phyloP scores from a whole-genome alignment of 2,888 invertebrate species.

The Tetragnatha montana region DNA sequence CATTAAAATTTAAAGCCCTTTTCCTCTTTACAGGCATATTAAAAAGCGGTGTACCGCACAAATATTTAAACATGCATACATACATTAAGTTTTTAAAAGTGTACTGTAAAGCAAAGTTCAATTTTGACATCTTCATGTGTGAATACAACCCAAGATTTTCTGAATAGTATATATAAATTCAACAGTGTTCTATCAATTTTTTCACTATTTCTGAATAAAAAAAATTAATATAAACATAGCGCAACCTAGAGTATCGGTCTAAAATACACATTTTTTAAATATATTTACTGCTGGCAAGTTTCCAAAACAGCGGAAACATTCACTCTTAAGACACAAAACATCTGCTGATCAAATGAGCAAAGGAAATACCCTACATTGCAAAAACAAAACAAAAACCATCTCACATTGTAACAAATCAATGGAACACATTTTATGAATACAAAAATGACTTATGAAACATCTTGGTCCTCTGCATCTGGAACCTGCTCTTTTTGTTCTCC shows the following conservation, averaged over 20 bases:
- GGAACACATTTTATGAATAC: conserved; percentile 69
- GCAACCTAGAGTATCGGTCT: conserved; percentile 62
- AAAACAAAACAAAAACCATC: conserved; percentile 70
- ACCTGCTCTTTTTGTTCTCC: conserved; percentile 92
- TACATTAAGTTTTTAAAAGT: conserved; percentile 49
- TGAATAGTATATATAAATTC: conserved; percentile 40
- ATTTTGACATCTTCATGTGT: conserved; percentile 18
- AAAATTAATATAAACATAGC: conserved; percentile 56
- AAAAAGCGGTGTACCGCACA: conserved; percentile 61
- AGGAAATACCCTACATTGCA: conserved; percentile 71
- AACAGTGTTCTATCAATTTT: conserved; percentile 24
- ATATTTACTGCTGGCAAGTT: conserved; percentile 66
- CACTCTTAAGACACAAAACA: conserved; percentile 67
- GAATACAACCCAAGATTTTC: conserved; percentile 14
- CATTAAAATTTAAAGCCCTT: conserved; percentile 59
- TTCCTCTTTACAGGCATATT: conserved; percentile 53
- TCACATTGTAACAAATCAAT: conserved; percentile 70
- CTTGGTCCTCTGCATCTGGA: conserved; percentile 95
- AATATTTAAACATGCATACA: conserved; percentile 59
- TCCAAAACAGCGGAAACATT: conserved; percentile 53
- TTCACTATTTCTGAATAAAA: conserved; percentile 59
- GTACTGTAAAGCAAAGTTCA: conserved; percentile 38
- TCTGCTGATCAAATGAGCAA: conserved; percentile 70
- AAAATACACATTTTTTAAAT: conserved; percentile 60
- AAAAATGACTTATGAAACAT: conserved; percentile 87